Base-by-base conservation (phyloP, 1,140 invertebrate species). In the Battus philenor region DNA sequence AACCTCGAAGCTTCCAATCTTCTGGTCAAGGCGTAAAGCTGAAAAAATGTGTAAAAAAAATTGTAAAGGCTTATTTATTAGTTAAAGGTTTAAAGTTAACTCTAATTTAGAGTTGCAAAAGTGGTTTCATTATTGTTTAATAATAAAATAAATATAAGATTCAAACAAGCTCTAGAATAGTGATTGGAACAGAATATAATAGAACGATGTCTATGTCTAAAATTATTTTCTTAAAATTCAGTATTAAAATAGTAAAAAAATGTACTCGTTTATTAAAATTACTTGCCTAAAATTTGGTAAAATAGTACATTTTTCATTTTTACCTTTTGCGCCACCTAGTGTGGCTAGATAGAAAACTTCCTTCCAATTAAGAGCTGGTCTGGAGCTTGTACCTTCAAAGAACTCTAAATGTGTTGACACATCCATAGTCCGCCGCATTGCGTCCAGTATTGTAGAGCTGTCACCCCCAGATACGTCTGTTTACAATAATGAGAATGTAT, bases 391-490 rank as follows among this genome's bases (percentile, higher is more conserved):
- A 13, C 26, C 47, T 4, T 77, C 79, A 73, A 54, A 84, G 31
- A 84, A n/a, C 20, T 74, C 59, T 3, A 94, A 54, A 66, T 92
- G 88, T 50, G 89, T 91, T 0, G 95, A 96, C 3, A 92, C 90
- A 59, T 91, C 88, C 53, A 97, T 87, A 2, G 93, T 87, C 3
- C 90, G 86, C 51, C 92, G 85, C 68, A 97, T 93, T 5, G 90
- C 90, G 54, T 95, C 90, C 34, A 96, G 60, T 13, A 98, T 93
- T 2, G 91, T 93, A 0, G 90, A 83, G 44, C 87, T 92, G 63
- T 92, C 90, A 1, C 95, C 95, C 7, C 93, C 96, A 1, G 94
- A 89, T 20, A 96, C 90, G 86, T 98, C 95, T 93, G n/a, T n/a
- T n/a, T n/a, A n/a, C n/a, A n/a, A n/a, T n/a, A n/a, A 24, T 34